Conservation (phyloP, 2,113 vertebrate species). For the Mellivora capensis region DNA sequence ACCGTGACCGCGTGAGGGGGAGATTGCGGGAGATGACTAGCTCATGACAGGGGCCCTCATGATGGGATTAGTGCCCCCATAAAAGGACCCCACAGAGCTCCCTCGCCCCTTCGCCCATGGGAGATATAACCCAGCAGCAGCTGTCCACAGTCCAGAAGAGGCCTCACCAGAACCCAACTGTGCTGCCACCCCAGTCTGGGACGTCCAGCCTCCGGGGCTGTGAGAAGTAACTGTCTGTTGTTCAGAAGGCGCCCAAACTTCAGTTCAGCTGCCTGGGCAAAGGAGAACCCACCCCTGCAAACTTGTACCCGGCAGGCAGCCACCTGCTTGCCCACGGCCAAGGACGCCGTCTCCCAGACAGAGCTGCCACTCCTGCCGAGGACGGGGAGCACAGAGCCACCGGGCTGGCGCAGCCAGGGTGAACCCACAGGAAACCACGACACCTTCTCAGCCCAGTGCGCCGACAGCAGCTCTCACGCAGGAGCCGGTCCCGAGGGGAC, state of each 20-base stretch:
- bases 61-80: not conserved
- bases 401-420: not conserved
- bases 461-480: not conserved
- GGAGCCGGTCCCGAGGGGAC: not conserved
- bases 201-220: not conserved
- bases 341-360: not conserved
- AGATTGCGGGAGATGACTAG: not conserved
- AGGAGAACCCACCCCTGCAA: not conserved
- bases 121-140: too few relatives aligned
- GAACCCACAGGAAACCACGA: not conserved
- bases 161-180: not conserved
- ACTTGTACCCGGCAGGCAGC: accelerated
- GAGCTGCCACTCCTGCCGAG: not conserved
- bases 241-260: not conserved
- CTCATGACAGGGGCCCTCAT: too few relatives aligned
- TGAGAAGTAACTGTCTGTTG: not conserved
- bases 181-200: not conserved
- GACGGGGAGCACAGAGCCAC: not conserved
- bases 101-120: not conserved
- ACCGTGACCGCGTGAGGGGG: accelerated
- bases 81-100: not conserved
- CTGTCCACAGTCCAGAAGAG: not conserved
- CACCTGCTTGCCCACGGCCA: too few relatives aligned
- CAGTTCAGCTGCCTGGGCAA: not conserved
- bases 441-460: not conserved